A percentile compares a stretch with the other conserved stretches of the same genome.
Conservation (phyloP, 2,888 invertebrate genomes). For the Microctonus brassicae region DNA sequence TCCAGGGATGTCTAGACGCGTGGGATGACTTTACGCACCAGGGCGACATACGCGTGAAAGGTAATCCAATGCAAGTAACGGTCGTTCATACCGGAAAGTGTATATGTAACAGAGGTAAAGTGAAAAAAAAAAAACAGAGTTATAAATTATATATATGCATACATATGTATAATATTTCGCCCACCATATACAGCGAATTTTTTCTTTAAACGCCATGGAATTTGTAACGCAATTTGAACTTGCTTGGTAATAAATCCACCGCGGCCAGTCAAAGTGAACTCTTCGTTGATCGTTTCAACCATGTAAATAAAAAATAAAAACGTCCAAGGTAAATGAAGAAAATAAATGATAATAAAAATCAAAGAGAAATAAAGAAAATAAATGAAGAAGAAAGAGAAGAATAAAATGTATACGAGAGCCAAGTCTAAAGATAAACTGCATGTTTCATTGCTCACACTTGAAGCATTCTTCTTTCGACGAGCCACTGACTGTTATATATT, state of each 20-base stretch:
- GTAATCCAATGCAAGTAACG: background rate
- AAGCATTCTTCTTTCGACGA: background rate
- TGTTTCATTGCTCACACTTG: background rate
- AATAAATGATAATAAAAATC: background rate
- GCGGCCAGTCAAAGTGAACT: background rate
- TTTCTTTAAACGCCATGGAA: background rate
- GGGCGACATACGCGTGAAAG: background rate
- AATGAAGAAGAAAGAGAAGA: background rate
- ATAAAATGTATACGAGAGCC: background rate
- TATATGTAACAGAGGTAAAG: background rate
- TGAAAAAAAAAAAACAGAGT: background rate
- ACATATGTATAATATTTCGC: background rate
- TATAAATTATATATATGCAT: background rate
- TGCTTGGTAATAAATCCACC: slow-evolving; percentile 13
- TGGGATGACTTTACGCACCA: slow-evolving; percentile 19
- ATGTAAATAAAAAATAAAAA: background rate
- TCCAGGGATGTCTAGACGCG: slow-evolving; percentile 23
- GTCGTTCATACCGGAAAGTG: background rate
- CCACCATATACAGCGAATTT: background rate
- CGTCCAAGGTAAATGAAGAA: background rate
- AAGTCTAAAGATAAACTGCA: slow-evolving; percentile 1
- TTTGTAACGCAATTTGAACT: slow-evolving; percentile 3
- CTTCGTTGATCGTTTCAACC: background rate
- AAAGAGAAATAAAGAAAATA: background rate
- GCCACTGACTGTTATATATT: background rate